Evolutionary conservation across 1,140 invertebrate species (phyloP).

Genomic region (Lordiphosa collinella): DNA sequence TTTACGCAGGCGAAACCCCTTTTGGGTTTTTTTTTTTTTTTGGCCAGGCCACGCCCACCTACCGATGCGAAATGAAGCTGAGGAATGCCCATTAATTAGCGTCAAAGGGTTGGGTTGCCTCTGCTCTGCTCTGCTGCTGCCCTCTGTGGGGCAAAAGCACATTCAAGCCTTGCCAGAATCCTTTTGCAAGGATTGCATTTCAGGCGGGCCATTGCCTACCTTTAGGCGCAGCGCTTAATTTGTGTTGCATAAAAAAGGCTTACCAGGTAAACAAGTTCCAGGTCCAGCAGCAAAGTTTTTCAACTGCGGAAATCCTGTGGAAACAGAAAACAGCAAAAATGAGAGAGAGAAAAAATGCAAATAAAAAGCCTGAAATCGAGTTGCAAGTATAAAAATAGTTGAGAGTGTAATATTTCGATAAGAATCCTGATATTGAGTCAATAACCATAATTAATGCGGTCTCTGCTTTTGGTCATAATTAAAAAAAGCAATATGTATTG

Average conservation of each 20-base stretch:
- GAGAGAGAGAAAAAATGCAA: not conserved
- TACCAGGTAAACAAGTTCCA: constrained; percentile 81
- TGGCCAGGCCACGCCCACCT: constrained; percentile 9
- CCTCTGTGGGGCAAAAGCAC: constrained; percentile 42
- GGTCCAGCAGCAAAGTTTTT: constrained; percentile 80
- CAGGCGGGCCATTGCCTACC: constrained; percentile 43
- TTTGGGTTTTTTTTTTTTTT: not conserved
- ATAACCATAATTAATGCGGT: not conserved
- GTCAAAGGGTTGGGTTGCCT: constrained; percentile 1
- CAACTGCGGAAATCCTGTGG: constrained; percentile 81
- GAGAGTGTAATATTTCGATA: not conserved
- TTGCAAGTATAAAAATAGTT: not conserved
- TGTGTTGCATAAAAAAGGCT: constrained; percentile 31
- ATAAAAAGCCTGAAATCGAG: not conserved
- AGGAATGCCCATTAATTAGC: constrained; percentile 74
- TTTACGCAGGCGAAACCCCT: constrained; percentile 31
- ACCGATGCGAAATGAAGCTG: constrained; percentile 52
- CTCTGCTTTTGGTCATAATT: no score
- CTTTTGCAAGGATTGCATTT: constrained; percentile 19
- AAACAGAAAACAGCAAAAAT: not conserved
- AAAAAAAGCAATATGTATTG: no score
- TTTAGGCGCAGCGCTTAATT: constrained; percentile 43
- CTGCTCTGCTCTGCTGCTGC: constrained; percentile 17
- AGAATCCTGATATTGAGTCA: not conserved
- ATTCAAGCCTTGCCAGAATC: constrained; percentile 1